Evolutionary conservation across 2,888 invertebrate species (phyloP).

Genomic region (Heliconius erato): DNA sequence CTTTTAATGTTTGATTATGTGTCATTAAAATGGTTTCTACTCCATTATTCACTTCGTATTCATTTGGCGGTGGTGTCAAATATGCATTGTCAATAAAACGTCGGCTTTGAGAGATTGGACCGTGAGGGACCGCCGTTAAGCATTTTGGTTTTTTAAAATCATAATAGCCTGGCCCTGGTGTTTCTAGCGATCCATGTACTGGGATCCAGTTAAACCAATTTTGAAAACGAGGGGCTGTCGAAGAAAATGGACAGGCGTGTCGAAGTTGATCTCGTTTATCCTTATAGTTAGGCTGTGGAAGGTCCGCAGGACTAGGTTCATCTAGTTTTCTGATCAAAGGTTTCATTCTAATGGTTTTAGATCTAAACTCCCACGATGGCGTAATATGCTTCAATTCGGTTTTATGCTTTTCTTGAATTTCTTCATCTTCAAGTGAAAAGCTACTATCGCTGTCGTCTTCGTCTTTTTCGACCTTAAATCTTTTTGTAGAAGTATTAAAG

Average conservation of each 20-base stretch:
- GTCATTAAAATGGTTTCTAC: slow-evolving; percentile 71
- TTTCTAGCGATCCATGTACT: slow-evolving; percentile 60
- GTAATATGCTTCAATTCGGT: slow-evolving; percentile 49
- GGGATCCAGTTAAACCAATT: slow-evolving; percentile 74
- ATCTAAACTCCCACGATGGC: slow-evolving; percentile 72
- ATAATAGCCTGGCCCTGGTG: slow-evolving; percentile 73
- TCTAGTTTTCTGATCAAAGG: slow-evolving; percentile 59
- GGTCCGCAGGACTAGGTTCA: slow-evolving; percentile 68
- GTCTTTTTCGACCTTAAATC: slow-evolving; percentile 66
- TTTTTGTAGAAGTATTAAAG: slow-evolving; percentile 65
- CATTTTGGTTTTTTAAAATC: slow-evolving; percentile 62
- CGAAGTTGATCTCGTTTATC: slow-evolving; percentile 59
- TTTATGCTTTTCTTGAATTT: slow-evolving; percentile 25
- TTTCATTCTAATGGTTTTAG: slow-evolving; percentile 69
- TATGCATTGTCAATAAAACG: slow-evolving; percentile 60
- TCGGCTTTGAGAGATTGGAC: slow-evolving; percentile 64
- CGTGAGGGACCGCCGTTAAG: slow-evolving; percentile 65
- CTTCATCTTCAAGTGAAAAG: slow-evolving; percentile 45
- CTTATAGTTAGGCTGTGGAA: slow-evolving; percentile 53
- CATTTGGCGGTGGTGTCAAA: slow-evolving; percentile 69
- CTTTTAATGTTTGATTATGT: slow-evolving; percentile 66
- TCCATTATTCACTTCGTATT: slow-evolving; percentile 64
- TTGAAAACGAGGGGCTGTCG: slow-evolving; percentile 71
- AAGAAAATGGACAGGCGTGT: slow-evolving; percentile 66
- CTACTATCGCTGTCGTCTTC: slow-evolving; percentile 42